Evolutionary conservation across 1,140 invertebrate genomes (phyloP), one percentile per base, ranked within the genome.

Genomic region (Phenacoccus solenopsis): DNA sequence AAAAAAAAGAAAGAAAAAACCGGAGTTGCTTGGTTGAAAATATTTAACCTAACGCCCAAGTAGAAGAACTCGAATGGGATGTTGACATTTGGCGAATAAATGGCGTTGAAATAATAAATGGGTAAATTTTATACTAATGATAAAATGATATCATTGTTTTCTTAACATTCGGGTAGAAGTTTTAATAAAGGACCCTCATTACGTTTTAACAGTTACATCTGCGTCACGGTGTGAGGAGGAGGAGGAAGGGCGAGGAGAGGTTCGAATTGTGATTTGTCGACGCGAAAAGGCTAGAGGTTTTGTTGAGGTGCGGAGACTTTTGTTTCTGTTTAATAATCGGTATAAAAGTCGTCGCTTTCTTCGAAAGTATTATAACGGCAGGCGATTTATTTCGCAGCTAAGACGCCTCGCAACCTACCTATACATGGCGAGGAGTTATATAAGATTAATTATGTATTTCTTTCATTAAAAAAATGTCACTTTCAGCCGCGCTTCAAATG

Each of bases 121-220:
- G 30, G 38, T 49, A 49, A 10, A 49, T 49, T 49, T 49, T 49
- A 49, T n/a, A n/a, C 38, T 49, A 49, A 49, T 49, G 38, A 49
- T 49, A 49, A 49, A 49, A 49, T 49, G 38, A 49, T 49, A 49
- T 49, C 38, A 49, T 49, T 49, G 38, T 49, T 49, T 49, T 49
- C 38, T 49, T 49, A 49, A 49, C 38, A 49, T 49, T 49, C 16
- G 38, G 20, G 38, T 49, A 49, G 20, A 49, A 49, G n/a, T n/a
- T 49, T 49, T 49, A 49, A 49, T 49, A 49, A 49, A 49, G 38
- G 38, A 49, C 38, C 38, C 38, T 49, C 38, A 49, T 49, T 49
- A 49, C 38, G 38, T n/a, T 49, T 49, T 49, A 49, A 49, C 5
- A 49, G 38, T 49, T 49, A 49, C 38, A 49, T 49, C 38, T 49